Percentiles rank a stretch among this genome's conserved stretches.
phyloP scores from a whole-genome alignment of 2,113 vertebrate species.

The Carassius gibelio region DNA sequence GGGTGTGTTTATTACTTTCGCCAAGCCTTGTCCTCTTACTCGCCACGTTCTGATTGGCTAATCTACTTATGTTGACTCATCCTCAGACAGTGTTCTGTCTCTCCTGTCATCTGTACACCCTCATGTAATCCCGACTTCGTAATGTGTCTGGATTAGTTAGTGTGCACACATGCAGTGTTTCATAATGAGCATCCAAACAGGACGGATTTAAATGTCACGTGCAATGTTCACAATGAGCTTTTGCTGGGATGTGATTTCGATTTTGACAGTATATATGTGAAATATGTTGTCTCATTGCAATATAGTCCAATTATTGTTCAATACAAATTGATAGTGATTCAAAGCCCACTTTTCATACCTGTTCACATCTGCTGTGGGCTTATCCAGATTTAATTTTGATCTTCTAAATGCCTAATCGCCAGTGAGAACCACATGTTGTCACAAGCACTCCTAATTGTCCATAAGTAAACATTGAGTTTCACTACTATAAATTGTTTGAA shows the following conservation, averaged over 20 bases:
- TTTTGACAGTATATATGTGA: background rate
- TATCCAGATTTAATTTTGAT: background rate
- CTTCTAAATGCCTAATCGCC: too few relatives aligned
- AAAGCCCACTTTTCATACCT: background rate
- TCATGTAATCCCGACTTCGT: slow-evolving; percentile 64
- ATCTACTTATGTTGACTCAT: slow-evolving; percentile 70
- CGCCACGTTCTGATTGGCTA: slow-evolving; percentile 59
- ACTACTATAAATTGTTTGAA: background rate
- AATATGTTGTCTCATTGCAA: background rate
- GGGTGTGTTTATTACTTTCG: slow-evolving; percentile 37
- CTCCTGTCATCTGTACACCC: background rate
- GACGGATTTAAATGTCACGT: background rate
- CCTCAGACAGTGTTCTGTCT: slow-evolving; percentile 50
- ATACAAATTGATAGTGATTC: background rate
- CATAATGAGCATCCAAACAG: slow-evolving; percentile 39
- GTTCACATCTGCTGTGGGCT: too few relatives aligned
- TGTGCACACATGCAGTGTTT: slow-evolving; percentile 49
- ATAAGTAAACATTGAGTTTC: background rate
- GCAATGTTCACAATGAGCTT: background rate
- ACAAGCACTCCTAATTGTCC: background rate
- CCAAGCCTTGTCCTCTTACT: slow-evolving; percentile 20
- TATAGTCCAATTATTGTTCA: background rate
- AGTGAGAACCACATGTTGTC: background rate
- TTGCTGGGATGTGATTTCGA: background rate
- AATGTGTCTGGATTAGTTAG: slow-evolving; percentile 55